A percentile compares a stretch with the other conserved stretches of the same genome.
These are phyloP conservation scores for Sander lucioperca DNA, from an alignment of 2,113 vertebrate genomes.

Conservation along the genomic window DNA sequence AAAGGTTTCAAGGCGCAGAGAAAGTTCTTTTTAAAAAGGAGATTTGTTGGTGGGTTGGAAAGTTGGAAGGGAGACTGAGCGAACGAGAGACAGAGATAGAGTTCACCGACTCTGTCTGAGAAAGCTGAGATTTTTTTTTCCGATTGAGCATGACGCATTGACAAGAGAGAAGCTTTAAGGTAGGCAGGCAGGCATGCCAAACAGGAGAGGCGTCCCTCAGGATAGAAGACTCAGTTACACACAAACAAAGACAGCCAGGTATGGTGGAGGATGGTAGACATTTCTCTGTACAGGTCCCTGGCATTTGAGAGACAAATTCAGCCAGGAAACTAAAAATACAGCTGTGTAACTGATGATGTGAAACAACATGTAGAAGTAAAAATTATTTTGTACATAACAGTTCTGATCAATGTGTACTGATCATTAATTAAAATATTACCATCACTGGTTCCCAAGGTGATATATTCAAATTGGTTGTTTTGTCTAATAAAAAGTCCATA, in stretches of 20 bases:
- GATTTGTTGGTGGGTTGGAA: conserved; percentile 45
- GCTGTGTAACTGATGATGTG: not conserved
- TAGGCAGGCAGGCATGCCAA: not conserved
- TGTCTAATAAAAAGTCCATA: not conserved
- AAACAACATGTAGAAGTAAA: not conserved
- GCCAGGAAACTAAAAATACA: not conserved
- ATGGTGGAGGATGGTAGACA: not conserved
- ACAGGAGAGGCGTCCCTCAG: conserved; percentile 20
- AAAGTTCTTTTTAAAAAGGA: conserved; percentile 44
- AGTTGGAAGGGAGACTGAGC: conserved; percentile 12
- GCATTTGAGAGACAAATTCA: not conserved
- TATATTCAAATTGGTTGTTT: not conserved
- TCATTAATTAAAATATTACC: not conserved
- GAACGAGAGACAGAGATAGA: conserved; percentile 10
- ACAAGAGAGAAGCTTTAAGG: conserved; percentile 24
- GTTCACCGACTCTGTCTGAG: conserved; percentile 35
- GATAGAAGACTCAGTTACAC: conserved; percentile 1
- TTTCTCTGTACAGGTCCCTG: not conserved
- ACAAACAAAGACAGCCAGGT: conserved; percentile 9
- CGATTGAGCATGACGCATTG: conserved; percentile 41
- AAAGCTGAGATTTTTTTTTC: conserved; percentile 16
- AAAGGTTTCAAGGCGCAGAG: conserved; percentile 41
- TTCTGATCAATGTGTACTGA: not conserved
- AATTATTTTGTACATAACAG: not conserved
- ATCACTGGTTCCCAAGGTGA: not conserved